Base-by-base conservation (phyloP, 2,797 vertebrate genomes). In the Hoplostethus atlanticus region DNA sequence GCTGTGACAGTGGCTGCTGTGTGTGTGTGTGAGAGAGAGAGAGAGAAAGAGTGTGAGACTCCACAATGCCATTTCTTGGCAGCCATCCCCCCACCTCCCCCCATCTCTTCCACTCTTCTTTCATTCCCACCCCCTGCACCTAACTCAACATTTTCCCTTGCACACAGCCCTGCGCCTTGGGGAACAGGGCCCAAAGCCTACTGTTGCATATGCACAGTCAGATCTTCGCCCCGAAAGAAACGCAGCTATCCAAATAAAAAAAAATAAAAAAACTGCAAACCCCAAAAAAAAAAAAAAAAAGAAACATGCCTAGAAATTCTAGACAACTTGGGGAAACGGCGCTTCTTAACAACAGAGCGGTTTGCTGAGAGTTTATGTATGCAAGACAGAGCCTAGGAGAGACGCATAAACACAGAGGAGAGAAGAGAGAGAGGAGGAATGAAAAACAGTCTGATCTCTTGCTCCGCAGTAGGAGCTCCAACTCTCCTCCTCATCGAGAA, bases 401-500 rank as follows among this genome's bases (percentile, higher is more conserved):
- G 68, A 68, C 56, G 50, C 17, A 46, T 48, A 50, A 47, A 76
- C 61, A 64, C 25, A n/a, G 28, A 31, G 30, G 17, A 7, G 38
- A 64, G 48, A 44, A 71, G 56, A 68, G 60, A 34, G 31, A 72
- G 63, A 76, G 80, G 70, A 71, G 75, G 77, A 78, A 61, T 79
- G 80, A 71, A 87, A 84, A 88, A 84, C 80, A 73, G 77, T 75
- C 73, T 78, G 83, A 86, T 88, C 77, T 83, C 71, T 70, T 83
- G 84, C 91, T 80, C 40, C 83, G 91, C 90, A 89, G 86, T 73
- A 76, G 85, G 85, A 75, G 76, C 78, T 87, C 52, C 46, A 87
- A 87, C 71, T 57, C 53, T 34, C 25, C 81, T 82, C 82, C 90
- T 93, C 93, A 94, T 85, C 89, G 87, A 86, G 85, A 95, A 96